Evolutionary conservation across 2,113 vertebrate species (phyloP).

Genomic region (Ahaetulla prasina): DNA sequence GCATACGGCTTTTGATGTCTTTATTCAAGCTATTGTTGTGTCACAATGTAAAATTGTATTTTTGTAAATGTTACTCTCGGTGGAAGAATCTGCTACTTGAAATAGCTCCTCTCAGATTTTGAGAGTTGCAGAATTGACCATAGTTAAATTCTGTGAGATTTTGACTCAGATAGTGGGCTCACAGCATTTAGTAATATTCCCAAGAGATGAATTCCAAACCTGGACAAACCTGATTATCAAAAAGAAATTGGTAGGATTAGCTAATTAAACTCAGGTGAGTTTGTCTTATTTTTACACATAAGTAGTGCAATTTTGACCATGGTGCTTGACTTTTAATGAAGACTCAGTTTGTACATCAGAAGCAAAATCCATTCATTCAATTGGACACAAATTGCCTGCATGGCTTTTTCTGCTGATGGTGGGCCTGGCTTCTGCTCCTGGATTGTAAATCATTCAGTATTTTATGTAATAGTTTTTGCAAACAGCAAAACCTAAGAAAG

Average conservation of each 20-base stretch:
- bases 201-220: neutral
- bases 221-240: neutral
- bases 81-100: conserved; percentile 1
- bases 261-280: neutral
- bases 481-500: neutral
- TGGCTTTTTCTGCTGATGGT: neutral
- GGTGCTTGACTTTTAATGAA: neutral
- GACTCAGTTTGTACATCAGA: neutral
- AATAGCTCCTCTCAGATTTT: neutral
- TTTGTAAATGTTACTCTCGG: neutral
- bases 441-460: neutral
- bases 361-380: neutral
- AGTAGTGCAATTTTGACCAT: neutral
- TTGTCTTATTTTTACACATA: neutral
- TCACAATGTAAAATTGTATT: neutral
- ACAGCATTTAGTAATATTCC: neutral
- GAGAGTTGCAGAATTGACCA: neutral
- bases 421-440: neutral
- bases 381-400: neutral
- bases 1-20: neutral
- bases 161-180: neutral
- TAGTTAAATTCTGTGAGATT: neutral
- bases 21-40: neutral
- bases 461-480: neutral
- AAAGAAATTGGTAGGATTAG: neutral